Percentiles rank a stretch among this genome's conserved stretches.
phyloP scores from a whole-genome alignment of 2,888 invertebrate species.

The Sabellastarte sp. region DNA sequence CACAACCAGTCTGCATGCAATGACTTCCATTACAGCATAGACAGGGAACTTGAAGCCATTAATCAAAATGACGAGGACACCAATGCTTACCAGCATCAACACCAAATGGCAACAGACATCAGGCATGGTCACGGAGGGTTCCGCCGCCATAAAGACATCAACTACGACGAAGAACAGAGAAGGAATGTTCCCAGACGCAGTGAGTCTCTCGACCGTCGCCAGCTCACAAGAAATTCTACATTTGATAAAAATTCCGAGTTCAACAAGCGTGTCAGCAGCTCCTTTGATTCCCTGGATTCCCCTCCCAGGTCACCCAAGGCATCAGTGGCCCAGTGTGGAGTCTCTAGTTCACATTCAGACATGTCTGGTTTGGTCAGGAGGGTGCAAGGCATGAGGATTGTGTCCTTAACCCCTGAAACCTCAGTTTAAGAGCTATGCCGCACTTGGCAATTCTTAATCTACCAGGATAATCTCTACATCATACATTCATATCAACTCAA shows the following conservation, averaged over 20 bases:
- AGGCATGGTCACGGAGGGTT: background rate
- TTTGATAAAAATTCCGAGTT: background rate
- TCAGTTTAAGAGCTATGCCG: no score
- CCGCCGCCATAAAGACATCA: background rate
- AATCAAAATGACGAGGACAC: background rate
- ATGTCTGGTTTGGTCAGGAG: background rate
- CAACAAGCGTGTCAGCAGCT: background rate
- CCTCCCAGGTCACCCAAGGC: background rate
- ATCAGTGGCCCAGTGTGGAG: background rate
- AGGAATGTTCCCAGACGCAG: background rate
- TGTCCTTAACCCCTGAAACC: background rate
- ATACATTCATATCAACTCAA: no score
- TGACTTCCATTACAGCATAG: no score
- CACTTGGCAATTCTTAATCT: no score
- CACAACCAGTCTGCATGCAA: background rate
- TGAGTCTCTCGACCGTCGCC: background rate
- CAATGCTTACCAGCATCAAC: background rate
- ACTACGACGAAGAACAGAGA: background rate
- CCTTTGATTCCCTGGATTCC: background rate
- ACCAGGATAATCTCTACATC: no score
- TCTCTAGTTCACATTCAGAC: background rate
- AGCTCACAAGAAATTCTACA: background rate
- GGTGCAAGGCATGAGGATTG: background rate
- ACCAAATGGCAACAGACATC: no score
- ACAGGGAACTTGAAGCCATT: no score